Conservation (phyloP, 2,888 invertebrate genomes). For the Hirtodrosophila confusa region DNA sequence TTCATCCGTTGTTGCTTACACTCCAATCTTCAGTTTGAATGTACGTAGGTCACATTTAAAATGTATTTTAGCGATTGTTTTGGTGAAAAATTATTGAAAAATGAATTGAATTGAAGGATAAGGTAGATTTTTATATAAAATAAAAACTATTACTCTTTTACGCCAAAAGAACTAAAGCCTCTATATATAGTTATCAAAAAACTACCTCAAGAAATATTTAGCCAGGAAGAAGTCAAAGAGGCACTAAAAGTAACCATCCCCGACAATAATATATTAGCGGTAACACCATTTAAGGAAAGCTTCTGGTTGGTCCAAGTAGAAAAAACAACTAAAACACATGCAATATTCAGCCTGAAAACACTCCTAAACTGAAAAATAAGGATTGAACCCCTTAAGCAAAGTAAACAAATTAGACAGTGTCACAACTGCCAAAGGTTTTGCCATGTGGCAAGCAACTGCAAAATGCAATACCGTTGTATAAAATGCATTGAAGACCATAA, state of each 20-base stretch:
- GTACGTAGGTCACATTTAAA: too few species aligned
- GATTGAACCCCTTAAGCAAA: not conserved
- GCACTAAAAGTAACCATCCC: not conserved
- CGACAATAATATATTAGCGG: not conserved
- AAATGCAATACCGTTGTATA: constrained; percentile 13
- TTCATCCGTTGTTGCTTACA: too few species aligned
- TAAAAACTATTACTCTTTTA: not conserved
- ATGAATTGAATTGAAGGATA: too few species aligned
- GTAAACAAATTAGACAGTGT: constrained; percentile 2
- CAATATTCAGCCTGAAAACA: not conserved
- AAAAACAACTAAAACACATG: not conserved
- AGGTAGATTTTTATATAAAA: too few species aligned
- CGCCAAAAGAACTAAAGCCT: not conserved
- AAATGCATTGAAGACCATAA: constrained; percentile 8
- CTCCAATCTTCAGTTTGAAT: too few species aligned
- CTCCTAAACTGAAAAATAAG: too few species aligned
- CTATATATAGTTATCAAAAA: not conserved
- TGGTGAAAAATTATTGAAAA: too few species aligned
- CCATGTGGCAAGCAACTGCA: constrained; percentile 18
- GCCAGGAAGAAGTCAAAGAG: not conserved
- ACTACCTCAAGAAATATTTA: not conserved
- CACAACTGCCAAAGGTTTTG: constrained; percentile 15
- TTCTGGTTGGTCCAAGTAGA: constrained; percentile 7
- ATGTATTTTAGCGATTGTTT: too few species aligned
- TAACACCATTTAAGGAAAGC: constrained; percentile 1